Base-by-base conservation (phyloP, 2,888 invertebrate genomes). In the Tinea pellionella region DNA sequence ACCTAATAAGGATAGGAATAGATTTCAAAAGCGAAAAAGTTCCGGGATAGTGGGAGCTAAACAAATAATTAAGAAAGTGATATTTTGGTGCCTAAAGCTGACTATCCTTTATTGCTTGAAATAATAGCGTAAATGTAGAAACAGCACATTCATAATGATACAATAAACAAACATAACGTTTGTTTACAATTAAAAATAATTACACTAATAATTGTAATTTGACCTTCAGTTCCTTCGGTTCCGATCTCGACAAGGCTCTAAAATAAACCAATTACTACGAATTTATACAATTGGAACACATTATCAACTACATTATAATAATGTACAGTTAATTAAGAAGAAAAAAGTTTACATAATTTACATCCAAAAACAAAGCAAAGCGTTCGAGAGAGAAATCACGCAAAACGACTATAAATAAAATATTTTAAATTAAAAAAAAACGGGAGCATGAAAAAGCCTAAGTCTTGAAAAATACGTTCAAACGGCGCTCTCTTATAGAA, bases 391-490 rank as follows among this genome's bases (percentile, higher is more conserved):
- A 47, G 47, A 47, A 47, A 47, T 47, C 47, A 16, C 47, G 16
- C 9, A 47, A 47, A 37, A 47, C 47, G 47, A 16, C 47, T n/a
- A 47, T 15, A 47, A 55, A 19, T 24, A 55, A 55, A 55, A 16
- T 55, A 29, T 55, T 55, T 18, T n/a, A 55, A 29, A 19, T 24
- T 19, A 29, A 55, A 19, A 55, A 24, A 55, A 29, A 16, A 11
- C n/a, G 19, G 55, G 8, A 16, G 9, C n/a, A 51, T n/a, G 19
- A 55, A 24, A 55, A 55, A 47, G 18, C 15, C 15, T 8, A 47
- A 47, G 47, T 55, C 55, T 55, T 70, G 65, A 71, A 73, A 73
- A 74, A 75, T 70, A 71, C 70, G 68, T 69, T 72, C 68, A 67
- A 74, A 73, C 69, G 65, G 67, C 68, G 64, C 67, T 68, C 66